phyloP scores from a whole-genome alignment of 2,888 invertebrate species.

The Stramonita haemastoma region DNA sequence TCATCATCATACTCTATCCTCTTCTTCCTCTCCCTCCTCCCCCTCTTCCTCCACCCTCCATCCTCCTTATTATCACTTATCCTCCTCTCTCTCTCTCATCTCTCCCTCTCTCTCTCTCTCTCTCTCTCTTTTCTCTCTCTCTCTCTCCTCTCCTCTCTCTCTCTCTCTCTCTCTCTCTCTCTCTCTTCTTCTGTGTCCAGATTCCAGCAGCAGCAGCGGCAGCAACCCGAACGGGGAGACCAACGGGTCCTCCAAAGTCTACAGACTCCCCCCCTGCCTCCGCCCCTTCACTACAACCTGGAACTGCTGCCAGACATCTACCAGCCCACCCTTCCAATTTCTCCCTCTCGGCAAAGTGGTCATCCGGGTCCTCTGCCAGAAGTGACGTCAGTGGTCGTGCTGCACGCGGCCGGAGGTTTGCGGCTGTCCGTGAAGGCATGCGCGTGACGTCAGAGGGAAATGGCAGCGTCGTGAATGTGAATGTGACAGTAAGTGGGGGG shows the following conservation, averaged over 20 bases:
- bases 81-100: too few relatives aligned
- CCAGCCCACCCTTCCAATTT: neutral
- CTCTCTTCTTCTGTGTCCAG: neutral
- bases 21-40: too few relatives aligned
- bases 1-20: too few relatives aligned
- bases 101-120: too few relatives aligned
- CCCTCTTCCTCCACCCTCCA: neutral
- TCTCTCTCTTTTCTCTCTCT: too few relatives aligned
- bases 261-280: conserved; percentile 10
- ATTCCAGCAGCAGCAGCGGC: neutral
- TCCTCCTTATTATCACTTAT: neutral
- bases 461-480: neutral
- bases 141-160: too few relatives aligned
- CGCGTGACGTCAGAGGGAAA: conserved; percentile 3
- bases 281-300: conserved; percentile 30
- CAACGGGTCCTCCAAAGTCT: neutral
- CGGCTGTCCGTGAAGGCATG: neutral
- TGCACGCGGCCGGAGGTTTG: conserved; percentile 28
- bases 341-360: conserved; percentile 9
- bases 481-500: neutral
- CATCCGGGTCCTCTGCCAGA: conserved; percentile 33
- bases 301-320: conserved; percentile 31
- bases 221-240: neutral
- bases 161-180: too few relatives aligned
- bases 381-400: conserved; percentile 26